Evolutionary conservation across 2,113 vertebrate species (phyloP), one percentile per base, ranked within the genome.

Genomic region (Cyprinus carpio): DNA sequence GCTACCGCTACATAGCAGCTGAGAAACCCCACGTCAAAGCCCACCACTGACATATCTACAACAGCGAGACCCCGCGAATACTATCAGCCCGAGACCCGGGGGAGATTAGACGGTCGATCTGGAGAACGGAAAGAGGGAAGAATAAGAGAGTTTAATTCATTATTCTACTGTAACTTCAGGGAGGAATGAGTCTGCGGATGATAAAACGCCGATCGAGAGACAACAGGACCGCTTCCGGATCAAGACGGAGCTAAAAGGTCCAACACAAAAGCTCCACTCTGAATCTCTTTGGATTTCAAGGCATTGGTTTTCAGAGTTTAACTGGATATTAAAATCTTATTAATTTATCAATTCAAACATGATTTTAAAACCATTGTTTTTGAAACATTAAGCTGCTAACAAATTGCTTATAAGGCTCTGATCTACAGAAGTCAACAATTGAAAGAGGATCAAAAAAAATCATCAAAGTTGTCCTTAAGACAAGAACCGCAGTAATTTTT

Each of bases 1-100:
- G 97, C 98, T 90, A 99, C 98, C 0, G 97, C 98, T 85, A 99
- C 96, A 88, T 99, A 99, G 91, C 98, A 99, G 95, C 94, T 98
- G 94, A 97, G 93, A 89, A 95, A 99, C 13, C 98, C 98, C 88
- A 99, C 90, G 85, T 99, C 97, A 91, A 99, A 96, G 58, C 97
- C 98, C 81, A 99, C 96, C 83, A 99, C 98, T 83, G 98, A 99
- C 98, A 99, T 99, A 88, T 93, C 95, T 40, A 81, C 87, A 87
- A 49, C 18, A 37, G 18, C 0, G 76, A 10, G 6, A 71, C 18
- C 13, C 27, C 29, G 75, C 51, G 40, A n/a, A 37, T 15, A 74
- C 56, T 16, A 25, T 12, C 31, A 27, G 6, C 7, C 16, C 25
- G 76, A 27, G 15, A 1, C 2, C 8, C 37, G 25, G 11, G 56